Evolutionary conservation across 2,888 invertebrate species (phyloP).

Genomic region (Sinopyrophorus schimmeli): DNA sequence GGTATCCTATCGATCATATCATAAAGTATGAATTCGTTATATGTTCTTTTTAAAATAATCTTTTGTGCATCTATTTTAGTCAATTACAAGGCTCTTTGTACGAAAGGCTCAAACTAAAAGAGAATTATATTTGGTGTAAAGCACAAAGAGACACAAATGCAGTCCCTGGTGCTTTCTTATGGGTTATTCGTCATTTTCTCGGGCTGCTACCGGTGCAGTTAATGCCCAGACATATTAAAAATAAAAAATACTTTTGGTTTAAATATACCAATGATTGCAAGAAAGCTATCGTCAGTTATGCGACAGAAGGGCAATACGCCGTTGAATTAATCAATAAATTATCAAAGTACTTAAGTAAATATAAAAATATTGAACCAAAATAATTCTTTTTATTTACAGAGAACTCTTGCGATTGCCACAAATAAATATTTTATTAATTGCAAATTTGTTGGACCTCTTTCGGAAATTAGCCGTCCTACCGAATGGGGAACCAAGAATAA

Average conservation of each 20-base stretch:
- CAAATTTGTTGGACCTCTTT: constrained; percentile 23
- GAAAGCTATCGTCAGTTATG: not conserved
- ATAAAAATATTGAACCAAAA: not conserved
- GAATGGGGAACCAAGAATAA: constrained; percentile 18
- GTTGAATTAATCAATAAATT: not conserved
- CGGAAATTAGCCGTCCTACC: constrained; percentile 20
- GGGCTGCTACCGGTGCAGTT: constrained; percentile 36
- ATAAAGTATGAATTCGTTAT: not conserved
- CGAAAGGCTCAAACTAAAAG: constrained; percentile 25
- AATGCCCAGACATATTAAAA: constrained; percentile 30
- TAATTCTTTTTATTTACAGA: constrained; percentile 16
- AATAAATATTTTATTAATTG: constrained; percentile 20
- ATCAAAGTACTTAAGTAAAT: constrained; percentile 6
- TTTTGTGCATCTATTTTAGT: constrained; percentile 1
- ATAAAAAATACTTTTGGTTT: constrained; percentile 27
- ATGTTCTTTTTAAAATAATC: not conserved
- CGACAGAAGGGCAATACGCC: constrained; percentile 3
- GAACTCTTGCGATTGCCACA: constrained; percentile 26
- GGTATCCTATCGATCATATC: constrained; percentile 7
- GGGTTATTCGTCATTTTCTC: constrained; percentile 35
- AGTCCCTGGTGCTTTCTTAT: constrained; percentile 29
- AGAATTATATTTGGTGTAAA: constrained; percentile 23
- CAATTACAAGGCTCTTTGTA: constrained; percentile 12
- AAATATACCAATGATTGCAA: constrained; percentile 15
- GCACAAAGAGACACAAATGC: constrained; percentile 18